Conservation (phyloP, 2,888 invertebrate species). For the Branchellion lobata region DNA sequence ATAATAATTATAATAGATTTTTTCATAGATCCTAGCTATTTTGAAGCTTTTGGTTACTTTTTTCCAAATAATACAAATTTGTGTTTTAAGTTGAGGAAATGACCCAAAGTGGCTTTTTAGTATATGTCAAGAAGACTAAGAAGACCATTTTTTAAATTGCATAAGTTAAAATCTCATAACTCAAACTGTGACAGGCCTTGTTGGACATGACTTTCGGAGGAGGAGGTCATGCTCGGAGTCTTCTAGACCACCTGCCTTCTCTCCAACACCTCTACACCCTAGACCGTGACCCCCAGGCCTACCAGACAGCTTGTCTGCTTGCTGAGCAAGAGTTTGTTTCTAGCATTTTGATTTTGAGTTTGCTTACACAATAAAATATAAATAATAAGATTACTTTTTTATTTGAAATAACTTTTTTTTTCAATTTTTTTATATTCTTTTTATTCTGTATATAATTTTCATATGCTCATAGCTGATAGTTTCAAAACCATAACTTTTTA, state of each 20-base stretch:
- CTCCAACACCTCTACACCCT: constrained; percentile 73
- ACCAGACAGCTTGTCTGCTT: constrained; percentile 71
- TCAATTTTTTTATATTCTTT: not conserved
- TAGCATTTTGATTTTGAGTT: constrained; percentile 23
- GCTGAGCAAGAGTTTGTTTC: constrained; percentile 48
- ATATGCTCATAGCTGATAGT: too few species aligned
- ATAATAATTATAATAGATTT: not conserved
- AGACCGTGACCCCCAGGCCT: constrained; percentile 83
- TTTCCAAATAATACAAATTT: too few species aligned
- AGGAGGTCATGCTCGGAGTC: constrained; percentile 80
- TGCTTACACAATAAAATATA: constrained; percentile 1
- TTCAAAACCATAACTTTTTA: too few species aligned
- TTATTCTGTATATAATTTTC: too few species aligned
- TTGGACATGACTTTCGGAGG: constrained; percentile 95
- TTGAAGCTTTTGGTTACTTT: too few species aligned
- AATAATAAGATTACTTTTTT: not conserved
- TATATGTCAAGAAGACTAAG: too few species aligned
- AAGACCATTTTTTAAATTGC: not conserved
- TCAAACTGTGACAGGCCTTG: constrained; percentile 64
- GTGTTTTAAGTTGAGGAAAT: too few species aligned
- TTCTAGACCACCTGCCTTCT: constrained; percentile 71
- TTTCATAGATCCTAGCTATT: too few species aligned
- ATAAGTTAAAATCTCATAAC: not conserved
- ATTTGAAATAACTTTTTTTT: not conserved
- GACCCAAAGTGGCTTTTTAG: too few species aligned